These are phyloP conservation scores for Peromyscus leucopus DNA, from an alignment of 2,113 vertebrate genomes.

Conservation along the genomic window DNA sequence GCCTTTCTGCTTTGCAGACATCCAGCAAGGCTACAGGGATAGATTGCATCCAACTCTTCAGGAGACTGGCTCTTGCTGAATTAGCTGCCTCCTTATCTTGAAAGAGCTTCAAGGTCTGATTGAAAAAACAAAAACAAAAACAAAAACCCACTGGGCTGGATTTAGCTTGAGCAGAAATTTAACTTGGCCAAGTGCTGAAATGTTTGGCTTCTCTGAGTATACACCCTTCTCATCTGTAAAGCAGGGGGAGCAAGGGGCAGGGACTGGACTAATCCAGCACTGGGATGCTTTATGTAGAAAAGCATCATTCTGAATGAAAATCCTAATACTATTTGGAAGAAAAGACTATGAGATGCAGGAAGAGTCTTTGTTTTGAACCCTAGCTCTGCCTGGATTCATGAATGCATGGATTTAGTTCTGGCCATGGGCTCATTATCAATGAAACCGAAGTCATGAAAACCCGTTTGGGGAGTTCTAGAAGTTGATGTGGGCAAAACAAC, in stretches of 20 bases:
- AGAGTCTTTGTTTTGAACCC: background rate
- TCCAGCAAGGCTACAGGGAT: background rate
- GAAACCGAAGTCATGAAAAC: background rate
- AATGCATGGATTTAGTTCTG: background rate
- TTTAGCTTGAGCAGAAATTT: constrained; percentile 31
- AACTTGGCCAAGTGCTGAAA: background rate
- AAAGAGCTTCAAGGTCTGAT: background rate
- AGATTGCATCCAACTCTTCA: background rate
- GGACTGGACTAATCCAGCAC: background rate
- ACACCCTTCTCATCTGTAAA: background rate
- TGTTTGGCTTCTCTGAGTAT: background rate
- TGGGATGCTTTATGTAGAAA: background rate
- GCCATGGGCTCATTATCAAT: constrained; percentile 1
- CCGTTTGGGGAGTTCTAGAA: background rate
- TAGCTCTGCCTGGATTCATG: background rate
- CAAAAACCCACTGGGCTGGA: background rate
- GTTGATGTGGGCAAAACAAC: background rate
- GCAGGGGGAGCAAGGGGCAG: background rate
- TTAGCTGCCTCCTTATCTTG: constrained; percentile 49
- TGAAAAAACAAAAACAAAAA: background rate
- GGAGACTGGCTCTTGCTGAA: constrained; percentile 43
- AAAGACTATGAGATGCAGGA: background rate
- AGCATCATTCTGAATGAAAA: constrained; percentile 26
- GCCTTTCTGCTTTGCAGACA: constrained; percentile 63
- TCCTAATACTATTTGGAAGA: background rate